Evolutionary conservation across 2,797 vertebrate species (phyloP), one percentile per base, ranked within the genome.

Genomic region (Paratrypauchen microcephalus): DNA sequence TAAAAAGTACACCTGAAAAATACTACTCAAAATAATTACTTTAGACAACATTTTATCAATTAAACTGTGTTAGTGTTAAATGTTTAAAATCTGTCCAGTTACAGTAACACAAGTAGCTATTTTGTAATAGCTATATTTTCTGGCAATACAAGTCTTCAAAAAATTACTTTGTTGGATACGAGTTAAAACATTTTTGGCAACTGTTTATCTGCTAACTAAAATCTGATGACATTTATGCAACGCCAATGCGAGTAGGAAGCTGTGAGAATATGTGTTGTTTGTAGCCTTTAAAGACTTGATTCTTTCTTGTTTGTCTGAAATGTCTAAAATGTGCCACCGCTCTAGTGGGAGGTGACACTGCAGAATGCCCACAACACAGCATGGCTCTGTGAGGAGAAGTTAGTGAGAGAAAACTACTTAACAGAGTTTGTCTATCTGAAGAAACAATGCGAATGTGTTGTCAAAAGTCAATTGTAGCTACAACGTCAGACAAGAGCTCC

Each of bases 271-370:
- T 62, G 71, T 80, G 65, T 84, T 81, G 75, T 82, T 72, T 75
- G 23, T 5, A 28, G 52, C 76, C 52, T 64, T 80, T 74, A 65
- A 69, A 78, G 67, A 65, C 69, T 75, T 57, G 12, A 15, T 45
- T 45, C 13, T 55, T 23, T 69, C 21, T 45, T 77, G 69, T 77
- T 57, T 66, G 16, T 48, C 24, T 50, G 47, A n/a, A n/a, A n/a
- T n/a, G n/a, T n/a, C n/a, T 79, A 28, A 81, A 68, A 76, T 67
- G 77, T 80, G 64, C 66, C 45, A 76, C 66, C 57, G 78, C 77
- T 87, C 87, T 68, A 87, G 90, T 91, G 87, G 86, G 91, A 93
- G 88, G 89, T 93, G 85, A 86, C 81, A 78, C 78, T 79, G 77
- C 73, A 45, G 66, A 57, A 80, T 81, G 75, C 82, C 78, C 86